Base-by-base conservation (phyloP, 2,888 invertebrate species). In the Ormyrus labotus region DNA sequence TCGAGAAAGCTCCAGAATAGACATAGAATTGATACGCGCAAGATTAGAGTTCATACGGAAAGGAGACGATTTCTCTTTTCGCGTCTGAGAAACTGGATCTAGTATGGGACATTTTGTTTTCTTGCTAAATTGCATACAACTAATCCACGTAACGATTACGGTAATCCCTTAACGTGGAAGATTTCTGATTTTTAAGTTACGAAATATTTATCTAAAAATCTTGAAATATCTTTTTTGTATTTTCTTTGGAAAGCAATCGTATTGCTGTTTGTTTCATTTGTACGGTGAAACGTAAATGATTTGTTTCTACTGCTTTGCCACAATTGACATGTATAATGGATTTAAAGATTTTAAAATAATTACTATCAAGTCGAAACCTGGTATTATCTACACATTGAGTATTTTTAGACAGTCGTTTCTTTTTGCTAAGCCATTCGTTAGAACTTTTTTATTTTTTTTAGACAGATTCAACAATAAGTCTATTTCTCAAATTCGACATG, bases 361-460 rank as follows among this genome's bases (percentile, higher is more conserved):
- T 74, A 72, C 65, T 81, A 78, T 74, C 67, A 78, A 75, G 81
- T 72, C 61, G 57, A 81, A 76, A 81, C 51, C 64, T 58, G 73
- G 51, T 78, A 76, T 74, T 47, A 79, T 68, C 80, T 80, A 82
- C 74, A 82, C 82, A 82, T 80, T 63, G 53, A 82, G 76, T 80
- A 78, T 70, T 80, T 80, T 76, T 68, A 74, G 70, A 80, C 80
- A 82, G 60, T 80, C 79, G 74, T 75, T 58, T 72, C 57, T 69
- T 60, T 61, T 82, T 48, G 13, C 80, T 78, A 82, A 80, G 70
- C 73, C 80, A 71, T 75, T 82, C 74, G 64, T 78, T 82, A 80
- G 34, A 80, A 80, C 19, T 73, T 60, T 13, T 19, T 19, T 19
- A 2, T 19, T 19, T 19, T 19, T 63, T 69, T 61, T 72, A 76